phyloP scores from a whole-genome alignment of 2,888 invertebrate species.

The Hydrotaea diabolus region DNA sequence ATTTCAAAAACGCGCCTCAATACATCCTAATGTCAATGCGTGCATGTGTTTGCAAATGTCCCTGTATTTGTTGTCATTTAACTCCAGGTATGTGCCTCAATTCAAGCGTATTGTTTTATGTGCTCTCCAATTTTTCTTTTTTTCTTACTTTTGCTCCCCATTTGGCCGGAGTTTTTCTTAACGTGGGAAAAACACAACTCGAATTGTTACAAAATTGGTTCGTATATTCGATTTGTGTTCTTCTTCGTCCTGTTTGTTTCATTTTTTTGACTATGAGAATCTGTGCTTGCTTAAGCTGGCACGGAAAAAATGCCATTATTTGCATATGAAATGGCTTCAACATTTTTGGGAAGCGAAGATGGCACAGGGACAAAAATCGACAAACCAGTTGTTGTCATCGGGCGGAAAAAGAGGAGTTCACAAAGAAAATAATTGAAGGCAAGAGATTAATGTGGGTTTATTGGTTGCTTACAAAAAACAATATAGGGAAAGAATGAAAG shows the following conservation, averaged over 20 bases:
- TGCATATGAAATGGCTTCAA: slow-evolving; percentile 64
- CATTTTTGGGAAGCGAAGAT: slow-evolving; percentile 56
- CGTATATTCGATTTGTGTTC: background rate
- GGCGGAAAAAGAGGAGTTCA: background rate
- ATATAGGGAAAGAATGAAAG: background rate
- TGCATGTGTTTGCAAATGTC: background rate
- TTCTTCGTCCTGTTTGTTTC: background rate
- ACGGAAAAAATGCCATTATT: slow-evolving; percentile 31
- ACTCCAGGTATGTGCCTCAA: slow-evolving; percentile 60
- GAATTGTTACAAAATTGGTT: slow-evolving; percentile 26
- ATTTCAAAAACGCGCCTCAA: background rate
- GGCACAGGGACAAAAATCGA: background rate
- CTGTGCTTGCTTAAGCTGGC: background rate
- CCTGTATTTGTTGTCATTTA: slow-evolving; percentile 30
- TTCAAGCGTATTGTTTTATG: slow-evolving; percentile 64
- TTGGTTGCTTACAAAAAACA: background rate
- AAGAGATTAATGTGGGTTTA: slow-evolving; percentile 16
- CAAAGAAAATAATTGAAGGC: slow-evolving; percentile 26
- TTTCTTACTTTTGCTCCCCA: background rate
- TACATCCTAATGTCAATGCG: background rate
- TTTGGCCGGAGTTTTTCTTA: slow-evolving; percentile 9
- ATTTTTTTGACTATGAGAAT: background rate
- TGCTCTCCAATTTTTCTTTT: background rate
- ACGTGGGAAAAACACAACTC: slow-evolving; percentile 14
- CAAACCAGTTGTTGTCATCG: background rate